phyloP scores from a whole-genome alignment of 2,888 invertebrate genomes.

The Ischnus inquisitorius region DNA sequence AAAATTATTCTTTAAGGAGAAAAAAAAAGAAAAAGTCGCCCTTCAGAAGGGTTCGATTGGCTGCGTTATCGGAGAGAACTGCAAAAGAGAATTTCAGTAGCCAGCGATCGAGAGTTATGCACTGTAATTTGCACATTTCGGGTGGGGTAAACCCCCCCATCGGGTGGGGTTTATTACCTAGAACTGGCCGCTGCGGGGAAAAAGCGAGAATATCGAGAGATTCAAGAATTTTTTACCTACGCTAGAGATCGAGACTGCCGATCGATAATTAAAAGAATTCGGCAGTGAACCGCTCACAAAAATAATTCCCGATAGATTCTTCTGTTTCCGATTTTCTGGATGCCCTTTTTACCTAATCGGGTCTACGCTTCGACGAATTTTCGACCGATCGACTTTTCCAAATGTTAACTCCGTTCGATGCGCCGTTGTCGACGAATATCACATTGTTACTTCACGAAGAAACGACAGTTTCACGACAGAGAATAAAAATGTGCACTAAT shows the following conservation, averaged over 20 bases:
- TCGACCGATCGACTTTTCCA: neutral
- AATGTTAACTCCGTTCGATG: neutral
- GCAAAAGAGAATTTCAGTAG: constrained; percentile 3
- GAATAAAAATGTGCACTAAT: neutral
- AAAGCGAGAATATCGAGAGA: neutral
- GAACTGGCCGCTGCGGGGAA: neutral
- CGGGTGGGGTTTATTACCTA: no score
- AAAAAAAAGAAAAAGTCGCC: constrained; percentile 21
- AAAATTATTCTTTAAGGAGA: constrained; percentile 26
- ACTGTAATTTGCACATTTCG: neutral
- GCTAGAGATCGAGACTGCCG: neutral
- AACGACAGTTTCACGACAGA: neutral
- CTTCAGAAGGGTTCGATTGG: no score
- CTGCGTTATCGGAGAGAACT: neutral
- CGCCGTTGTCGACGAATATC: neutral
- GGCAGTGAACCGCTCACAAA: neutral
- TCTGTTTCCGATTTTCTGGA: neutral
- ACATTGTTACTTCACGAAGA: neutral
- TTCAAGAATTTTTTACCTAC: neutral
- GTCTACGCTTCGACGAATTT: neutral
- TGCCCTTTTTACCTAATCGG: neutral
- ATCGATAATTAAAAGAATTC: neutral
- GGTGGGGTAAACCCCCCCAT: neutral
- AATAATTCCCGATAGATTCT: neutral
- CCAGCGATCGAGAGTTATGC: neutral